Base-by-base conservation (phyloP, 2,888 invertebrate species). In the Crossocerus cetratus region DNA sequence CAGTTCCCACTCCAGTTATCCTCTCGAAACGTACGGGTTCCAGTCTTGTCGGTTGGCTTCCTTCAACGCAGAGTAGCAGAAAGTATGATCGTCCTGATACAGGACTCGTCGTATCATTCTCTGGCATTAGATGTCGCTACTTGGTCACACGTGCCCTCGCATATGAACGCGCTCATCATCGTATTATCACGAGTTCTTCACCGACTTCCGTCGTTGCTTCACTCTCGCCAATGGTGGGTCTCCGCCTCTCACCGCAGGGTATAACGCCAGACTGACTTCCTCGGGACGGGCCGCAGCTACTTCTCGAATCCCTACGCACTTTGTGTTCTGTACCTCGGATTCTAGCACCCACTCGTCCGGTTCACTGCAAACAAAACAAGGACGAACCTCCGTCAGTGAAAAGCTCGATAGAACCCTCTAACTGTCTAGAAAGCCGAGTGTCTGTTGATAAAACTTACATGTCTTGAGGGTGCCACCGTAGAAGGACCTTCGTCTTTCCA, bases 311-410 rank as follows among this genome's bases (percentile, higher is more conserved):
- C 79, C 83, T 20, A 91, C 87, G 66, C 86, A 87, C 64, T 90
- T 90, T 72, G 89, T 89, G 43, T 84, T 85, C 77, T 86, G 85
- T 63, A 91, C 91, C 81, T 92, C 91, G 32, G 90, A 88, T 83
- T 96, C 96, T 0, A 94, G 92, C 78, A 97, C 92, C 97, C 97
- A 97, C 88, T 96, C 95, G 90, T 97, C 97, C 20, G 95, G 94
- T 89, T 96, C 91, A 86, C 97, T 97, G 92, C 13, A 91, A 91
- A 76, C 67, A 72, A 73, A 22, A n/a, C n/a, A n/a, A 32, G 11
- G 8, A 11, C 32, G 11, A 32, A 11, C 8, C 32, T 32, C 8
- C 11, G 32, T 32, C 32, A 11, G 8, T 32, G 32, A 32, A 14
- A n/a, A n/a, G n/a, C n/a, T 32, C 1, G 32, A 32, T 32, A 11